Evolutionary conservation across 1,140 invertebrate genomes (phyloP).

Genomic region (Vanessa atalanta): DNA sequence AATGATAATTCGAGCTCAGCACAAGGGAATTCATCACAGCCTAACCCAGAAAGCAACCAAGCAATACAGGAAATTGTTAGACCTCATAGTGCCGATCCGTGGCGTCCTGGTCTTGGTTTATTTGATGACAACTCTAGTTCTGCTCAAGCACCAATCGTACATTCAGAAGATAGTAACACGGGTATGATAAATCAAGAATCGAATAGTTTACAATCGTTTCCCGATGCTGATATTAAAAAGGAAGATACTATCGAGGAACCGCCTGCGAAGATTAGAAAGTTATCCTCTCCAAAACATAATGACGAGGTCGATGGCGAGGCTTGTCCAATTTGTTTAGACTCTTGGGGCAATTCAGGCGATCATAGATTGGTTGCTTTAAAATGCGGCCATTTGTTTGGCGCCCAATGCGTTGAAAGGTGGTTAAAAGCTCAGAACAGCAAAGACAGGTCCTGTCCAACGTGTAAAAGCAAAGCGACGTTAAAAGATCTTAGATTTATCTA

Average conservation of each 20-base stretch:
- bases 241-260: conserved; percentile 46
- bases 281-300: conserved; percentile 51
- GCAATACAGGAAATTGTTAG: not conserved
- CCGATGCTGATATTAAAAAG: conserved; percentile 21
- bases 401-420: conserved; percentile 92
- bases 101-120: not conserved
- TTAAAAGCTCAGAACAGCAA: conserved; percentile 77
- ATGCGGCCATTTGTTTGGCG: conserved; percentile 96
- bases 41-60: not conserved
- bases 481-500: conserved; percentile 88
- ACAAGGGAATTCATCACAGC: not conserved
- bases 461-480: conserved; percentile 88
- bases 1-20: conserved; percentile 1
- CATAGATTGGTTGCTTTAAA: conserved; percentile 91
- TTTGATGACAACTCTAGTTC: conserved; percentile 35
- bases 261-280: conserved; percentile 62
- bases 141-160: conserved; percentile 5
- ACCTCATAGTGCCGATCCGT: not conserved
- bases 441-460: conserved; percentile 89
- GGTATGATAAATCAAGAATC: conserved; percentile 41
- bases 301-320: conserved; percentile 84
- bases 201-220: conserved; percentile 35
- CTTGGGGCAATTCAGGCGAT: conserved; percentile 91
- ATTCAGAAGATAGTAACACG: conserved; percentile 13
- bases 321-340: conserved; percentile 94